Conservation (phyloP, 2,113 vertebrate genomes). For the Upupa epops region DNA sequence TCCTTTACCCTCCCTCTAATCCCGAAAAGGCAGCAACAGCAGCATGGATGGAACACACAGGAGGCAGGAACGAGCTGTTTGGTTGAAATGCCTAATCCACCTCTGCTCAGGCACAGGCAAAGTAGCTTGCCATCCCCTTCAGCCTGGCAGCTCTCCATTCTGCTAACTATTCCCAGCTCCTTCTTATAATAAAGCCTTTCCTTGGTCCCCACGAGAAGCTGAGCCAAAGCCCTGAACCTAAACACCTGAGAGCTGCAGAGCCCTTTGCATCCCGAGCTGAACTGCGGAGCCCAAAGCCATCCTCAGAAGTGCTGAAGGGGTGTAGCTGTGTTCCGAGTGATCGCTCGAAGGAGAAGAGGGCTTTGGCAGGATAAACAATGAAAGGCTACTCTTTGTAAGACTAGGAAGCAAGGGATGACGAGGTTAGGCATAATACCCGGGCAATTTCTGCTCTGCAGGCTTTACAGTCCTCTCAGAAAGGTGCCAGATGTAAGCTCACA, state of each 20-base stretch:
- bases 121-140: not conserved
- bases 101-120: not conserved
- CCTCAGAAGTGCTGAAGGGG: not conserved
- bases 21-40: slow-evolving; percentile 5
- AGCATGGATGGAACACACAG: slow-evolving; percentile 5
- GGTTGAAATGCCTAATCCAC: slow-evolving; percentile 29
- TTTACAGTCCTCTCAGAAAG: not conserved
- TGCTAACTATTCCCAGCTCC: not conserved
- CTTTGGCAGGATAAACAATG: not conserved
- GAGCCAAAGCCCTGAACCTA: not conserved
- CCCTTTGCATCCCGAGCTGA: not conserved
- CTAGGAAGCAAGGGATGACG: not conserved
- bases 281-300: not conserved
- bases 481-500: not conserved
- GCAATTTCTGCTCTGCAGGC: not conserved
- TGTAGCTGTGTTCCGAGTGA: not conserved
- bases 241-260: not conserved
- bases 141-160: not conserved
- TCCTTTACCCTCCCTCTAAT: slow-evolving; percentile 22
- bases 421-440: not conserved
- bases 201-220: not conserved
- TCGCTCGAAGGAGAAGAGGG: not conserved
- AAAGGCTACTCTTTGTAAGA: not conserved
- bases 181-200: not conserved
- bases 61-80: slow-evolving; percentile 3